Evolutionary conservation across 2,797 vertebrate species (phyloP).

Genomic region (Pipistrellus nathusii): DNA sequence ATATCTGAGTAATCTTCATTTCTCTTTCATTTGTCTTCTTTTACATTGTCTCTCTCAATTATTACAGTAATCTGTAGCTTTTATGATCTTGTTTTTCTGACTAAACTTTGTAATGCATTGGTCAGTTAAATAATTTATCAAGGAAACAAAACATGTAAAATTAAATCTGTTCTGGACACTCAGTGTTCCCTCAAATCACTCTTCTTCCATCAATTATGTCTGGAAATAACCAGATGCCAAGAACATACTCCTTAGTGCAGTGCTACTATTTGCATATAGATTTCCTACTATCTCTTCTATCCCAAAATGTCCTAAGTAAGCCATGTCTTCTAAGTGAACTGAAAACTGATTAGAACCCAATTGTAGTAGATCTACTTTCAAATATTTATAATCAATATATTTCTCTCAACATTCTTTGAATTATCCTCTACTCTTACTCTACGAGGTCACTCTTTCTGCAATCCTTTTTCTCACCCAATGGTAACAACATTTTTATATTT

Average conservation of each 20-base stretch:
- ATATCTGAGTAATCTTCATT: not conserved
- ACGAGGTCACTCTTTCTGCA: not conserved
- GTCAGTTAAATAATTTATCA: constrained; percentile 10
- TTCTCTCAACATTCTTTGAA: not conserved
- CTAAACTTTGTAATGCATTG: not conserved
- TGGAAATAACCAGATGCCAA: not conserved
- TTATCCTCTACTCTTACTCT: not conserved
- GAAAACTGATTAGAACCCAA: not conserved
- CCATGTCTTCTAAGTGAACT: constrained; percentile 7
- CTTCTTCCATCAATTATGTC: not conserved
- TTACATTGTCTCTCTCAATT: constrained; percentile 7
- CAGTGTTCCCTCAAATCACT: not conserved
- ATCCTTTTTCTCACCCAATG: not conserved
- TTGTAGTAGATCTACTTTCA: not conserved
- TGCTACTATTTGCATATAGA: not conserved
- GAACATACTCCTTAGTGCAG: not conserved
- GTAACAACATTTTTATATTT: not conserved
- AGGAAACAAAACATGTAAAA: constrained; percentile 31
- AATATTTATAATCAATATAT: not conserved
- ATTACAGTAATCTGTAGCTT: not conserved
- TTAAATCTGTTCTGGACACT: not conserved
- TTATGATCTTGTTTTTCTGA: not conserved
- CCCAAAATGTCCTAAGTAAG: not conserved
- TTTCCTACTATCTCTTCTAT: not conserved
- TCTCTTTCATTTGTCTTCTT: not conserved